Evolutionary conservation across 35 echinoderm and acorn worm species (phyloP).

Genomic region (Hemicentrotus pulcherrimus): DNA sequence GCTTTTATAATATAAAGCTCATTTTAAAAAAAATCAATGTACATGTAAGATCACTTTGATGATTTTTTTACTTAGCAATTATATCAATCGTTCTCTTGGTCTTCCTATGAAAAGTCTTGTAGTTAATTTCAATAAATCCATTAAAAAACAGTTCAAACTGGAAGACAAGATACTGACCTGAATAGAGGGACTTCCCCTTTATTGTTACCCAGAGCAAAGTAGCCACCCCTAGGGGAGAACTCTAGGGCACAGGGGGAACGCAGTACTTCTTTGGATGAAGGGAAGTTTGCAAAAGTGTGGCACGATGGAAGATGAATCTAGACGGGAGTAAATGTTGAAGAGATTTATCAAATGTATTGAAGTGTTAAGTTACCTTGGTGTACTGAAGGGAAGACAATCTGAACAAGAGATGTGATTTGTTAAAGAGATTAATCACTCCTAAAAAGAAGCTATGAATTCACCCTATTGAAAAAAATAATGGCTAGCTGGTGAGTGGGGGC

Average conservation of each 20-base stretch:
- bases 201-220: slow-evolving; percentile 79
- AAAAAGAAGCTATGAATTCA: no score
- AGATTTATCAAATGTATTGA: neutral
- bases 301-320: slow-evolving; percentile 89
- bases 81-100: neutral
- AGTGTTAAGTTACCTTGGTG: neutral
- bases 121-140: neutral
- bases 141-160: no score
- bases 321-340: slow-evolving; percentile 20
- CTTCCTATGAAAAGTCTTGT: neutral
- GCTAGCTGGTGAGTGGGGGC: no score
- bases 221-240: slow-evolving; percentile 94
- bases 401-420: neutral
- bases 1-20: no score
- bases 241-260: slow-evolving; percentile 62
- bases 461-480: no score
- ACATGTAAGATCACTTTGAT: no score
- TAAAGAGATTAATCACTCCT: neutral
- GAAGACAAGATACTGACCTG: slow-evolving; percentile 59
- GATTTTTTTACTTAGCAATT: no score
- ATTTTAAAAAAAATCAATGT: no score
- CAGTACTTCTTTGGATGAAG: slow-evolving; percentile 46
- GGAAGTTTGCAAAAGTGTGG: slow-evolving; percentile 80
- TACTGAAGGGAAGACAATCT: neutral
- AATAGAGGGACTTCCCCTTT: slow-evolving; percentile 77